Evolutionary conservation across 1,140 invertebrate genomes (phyloP).

Genomic region (Notospermus geniculatus): DNA sequence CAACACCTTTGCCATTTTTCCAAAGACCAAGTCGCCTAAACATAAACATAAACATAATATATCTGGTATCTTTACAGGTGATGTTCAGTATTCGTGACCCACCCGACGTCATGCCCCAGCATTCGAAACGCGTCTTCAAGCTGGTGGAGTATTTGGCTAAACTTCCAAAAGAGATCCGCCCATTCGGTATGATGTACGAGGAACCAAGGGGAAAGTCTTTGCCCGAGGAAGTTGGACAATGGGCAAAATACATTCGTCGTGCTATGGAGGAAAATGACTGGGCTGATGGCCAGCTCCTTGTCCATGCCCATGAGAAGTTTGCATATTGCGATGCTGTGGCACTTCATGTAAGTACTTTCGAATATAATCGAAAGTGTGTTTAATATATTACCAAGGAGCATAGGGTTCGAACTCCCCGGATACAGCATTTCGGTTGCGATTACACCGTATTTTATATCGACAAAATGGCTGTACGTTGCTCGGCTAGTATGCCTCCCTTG

Average conservation of each 20-base stretch:
- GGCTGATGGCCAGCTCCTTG: neutral
- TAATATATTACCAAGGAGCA: too few species aligned
- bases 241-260: neutral
- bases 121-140: slow-evolving; percentile 6
- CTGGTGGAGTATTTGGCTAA: neutral
- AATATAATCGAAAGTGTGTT: too few species aligned
- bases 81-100: neutral
- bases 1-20: too few species aligned
- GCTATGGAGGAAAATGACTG: slow-evolving; percentile 9
- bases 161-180: neutral
- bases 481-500: too few species aligned
- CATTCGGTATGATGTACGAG: slow-evolving; percentile 1
- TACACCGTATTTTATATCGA: too few species aligned
- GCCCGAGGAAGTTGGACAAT: neutral
- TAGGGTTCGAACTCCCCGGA: too few species aligned
- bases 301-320: slow-evolving; percentile 5
- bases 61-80: too few species aligned
- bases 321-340: neutral
- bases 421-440: too few species aligned
- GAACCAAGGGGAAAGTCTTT: neutral
- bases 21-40: neutral
- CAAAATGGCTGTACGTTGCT: too few species aligned
- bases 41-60: too few species aligned
- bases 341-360: neutral
- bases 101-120: neutral